phyloP scores from a whole-genome alignment of 2,113 vertebrate genomes.

The Apus apus region DNA sequence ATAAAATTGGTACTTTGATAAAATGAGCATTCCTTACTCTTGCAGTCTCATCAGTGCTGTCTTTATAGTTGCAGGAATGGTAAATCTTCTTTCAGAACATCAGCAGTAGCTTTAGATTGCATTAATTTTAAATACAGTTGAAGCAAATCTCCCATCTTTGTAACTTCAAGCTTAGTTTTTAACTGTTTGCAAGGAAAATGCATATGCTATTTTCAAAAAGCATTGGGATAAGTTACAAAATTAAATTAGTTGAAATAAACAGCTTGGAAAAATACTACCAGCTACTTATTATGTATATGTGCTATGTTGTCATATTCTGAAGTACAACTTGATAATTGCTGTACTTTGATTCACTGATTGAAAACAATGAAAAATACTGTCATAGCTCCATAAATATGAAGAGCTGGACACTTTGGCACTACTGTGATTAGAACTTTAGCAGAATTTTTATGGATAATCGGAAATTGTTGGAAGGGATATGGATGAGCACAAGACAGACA shows the following conservation, averaged over 20 bases:
- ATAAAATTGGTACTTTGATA: constrained; percentile 31
- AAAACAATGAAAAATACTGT: background rate
- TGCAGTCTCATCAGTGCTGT: constrained; percentile 29
- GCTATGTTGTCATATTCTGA: background rate
- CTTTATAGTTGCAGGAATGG: constrained; percentile 3
- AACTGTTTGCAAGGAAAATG: background rate
- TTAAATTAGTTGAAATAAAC: background rate
- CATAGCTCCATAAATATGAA: background rate
- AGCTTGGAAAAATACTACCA: background rate
- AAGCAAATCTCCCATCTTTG: background rate
- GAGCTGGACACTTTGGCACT: background rate
- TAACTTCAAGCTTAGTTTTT: background rate
- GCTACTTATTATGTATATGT: background rate
- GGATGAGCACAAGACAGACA: background rate
- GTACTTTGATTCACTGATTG: background rate
- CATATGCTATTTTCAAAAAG: background rate
- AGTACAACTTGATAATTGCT: background rate
- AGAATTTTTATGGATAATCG: background rate
- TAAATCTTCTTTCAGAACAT: constrained; percentile 35
- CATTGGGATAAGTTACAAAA: background rate
- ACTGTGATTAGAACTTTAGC: background rate
- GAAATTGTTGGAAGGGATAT: background rate
- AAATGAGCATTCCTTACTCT: constrained; percentile 18
- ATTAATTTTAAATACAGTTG: constrained; percentile 7
- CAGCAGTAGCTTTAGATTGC: background rate